A percentile compares a stretch with the other conserved stretches of the same genome.
These are phyloP conservation scores for Austrolebias charrua DNA, from an alignment of 2,797 vertebrate genomes.

Conservation along the genomic window DNA sequence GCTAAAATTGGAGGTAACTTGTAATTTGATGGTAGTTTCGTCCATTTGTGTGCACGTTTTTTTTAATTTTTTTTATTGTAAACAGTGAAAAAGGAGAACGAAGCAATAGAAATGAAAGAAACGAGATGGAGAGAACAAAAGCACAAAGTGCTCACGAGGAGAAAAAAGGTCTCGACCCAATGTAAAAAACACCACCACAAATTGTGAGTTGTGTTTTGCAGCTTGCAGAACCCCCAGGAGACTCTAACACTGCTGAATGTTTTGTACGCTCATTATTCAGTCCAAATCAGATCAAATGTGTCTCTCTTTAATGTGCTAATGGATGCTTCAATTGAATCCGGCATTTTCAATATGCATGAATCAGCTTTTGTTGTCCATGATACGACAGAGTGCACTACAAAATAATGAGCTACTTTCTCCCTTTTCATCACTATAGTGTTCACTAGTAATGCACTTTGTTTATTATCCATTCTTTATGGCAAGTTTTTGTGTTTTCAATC, in stretches of 20 bases:
- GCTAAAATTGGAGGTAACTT: slow-evolving; percentile 94
- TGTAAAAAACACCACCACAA: slow-evolving; percentile 17
- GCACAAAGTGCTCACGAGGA: slow-evolving; percentile 19
- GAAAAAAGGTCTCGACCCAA: slow-evolving; percentile 49
- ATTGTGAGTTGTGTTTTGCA: slow-evolving; percentile 11
- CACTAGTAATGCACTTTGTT: slow-evolving; percentile 39
- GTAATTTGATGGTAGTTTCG: slow-evolving; percentile 49
- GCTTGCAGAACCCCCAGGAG: slow-evolving; percentile 23
- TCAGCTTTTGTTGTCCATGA: slow-evolving; percentile 60
- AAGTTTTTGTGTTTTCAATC: slow-evolving; percentile 25
- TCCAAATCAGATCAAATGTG: slow-evolving; percentile 73
- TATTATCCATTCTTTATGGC: slow-evolving; percentile 29
- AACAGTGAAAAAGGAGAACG: background rate
- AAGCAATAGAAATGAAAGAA: slow-evolving; percentile 6
- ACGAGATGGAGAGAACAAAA: slow-evolving; percentile 5
- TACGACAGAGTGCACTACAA: slow-evolving; percentile 46
- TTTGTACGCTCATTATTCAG: slow-evolving; percentile 65
- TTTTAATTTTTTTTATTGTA: slow-evolving; percentile 6
- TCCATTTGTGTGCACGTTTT: slow-evolving; percentile 30
- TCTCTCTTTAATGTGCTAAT: slow-evolving; percentile 82
- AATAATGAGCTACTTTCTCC: slow-evolving; percentile 62
- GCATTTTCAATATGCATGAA: slow-evolving; percentile 75
- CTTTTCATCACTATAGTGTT: slow-evolving; percentile 41
- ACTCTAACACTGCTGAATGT: slow-evolving; percentile 29
- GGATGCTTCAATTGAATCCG: slow-evolving; percentile 51